Conservation (phyloP, 1,140 invertebrate species). For the Brachionus paranguensis region DNA sequence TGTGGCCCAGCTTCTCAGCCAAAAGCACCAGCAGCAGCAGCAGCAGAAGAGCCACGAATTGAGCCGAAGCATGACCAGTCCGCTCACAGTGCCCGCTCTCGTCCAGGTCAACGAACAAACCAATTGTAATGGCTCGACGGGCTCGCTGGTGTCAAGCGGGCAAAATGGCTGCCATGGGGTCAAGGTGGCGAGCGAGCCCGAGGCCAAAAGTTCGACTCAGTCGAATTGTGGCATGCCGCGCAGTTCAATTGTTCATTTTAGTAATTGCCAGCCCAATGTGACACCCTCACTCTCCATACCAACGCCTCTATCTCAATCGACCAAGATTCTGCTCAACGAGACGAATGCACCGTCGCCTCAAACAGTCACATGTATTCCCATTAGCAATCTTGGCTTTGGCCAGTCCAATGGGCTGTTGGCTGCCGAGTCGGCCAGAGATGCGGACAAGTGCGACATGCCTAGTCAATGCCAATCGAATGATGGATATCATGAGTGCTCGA, state of each 20-base stretch:
- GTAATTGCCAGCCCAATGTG: not conserved
- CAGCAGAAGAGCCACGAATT: not conserved
- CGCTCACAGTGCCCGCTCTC: not conserved
- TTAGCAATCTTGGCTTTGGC: not conserved
- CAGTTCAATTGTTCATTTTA: not conserved
- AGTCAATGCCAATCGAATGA: not conserved
- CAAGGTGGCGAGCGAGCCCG: not conserved
- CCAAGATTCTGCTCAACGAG: not conserved
- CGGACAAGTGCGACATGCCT: not conserved
- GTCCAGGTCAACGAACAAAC: not conserved
- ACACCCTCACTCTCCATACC: not conserved
- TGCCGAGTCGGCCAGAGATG: not conserved
- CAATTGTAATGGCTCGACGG: not conserved
- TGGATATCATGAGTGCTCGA: not conserved
- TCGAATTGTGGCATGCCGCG: not conserved
- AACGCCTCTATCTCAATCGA: not conserved
- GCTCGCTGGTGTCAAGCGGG: not conserved
- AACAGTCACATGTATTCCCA: not conserved
- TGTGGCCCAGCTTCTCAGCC: slow-evolving; percentile 18
- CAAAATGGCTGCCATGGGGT: not conserved
- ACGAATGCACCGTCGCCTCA: not conserved
- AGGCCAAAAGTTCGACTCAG: not conserved
- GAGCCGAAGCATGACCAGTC: not conserved
- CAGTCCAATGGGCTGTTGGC: not conserved
- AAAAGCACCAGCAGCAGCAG: slow-evolving; percentile 39